Evolutionary conservation across 2,888 invertebrate species (phyloP).

Genomic region (Rapana venosa): DNA sequence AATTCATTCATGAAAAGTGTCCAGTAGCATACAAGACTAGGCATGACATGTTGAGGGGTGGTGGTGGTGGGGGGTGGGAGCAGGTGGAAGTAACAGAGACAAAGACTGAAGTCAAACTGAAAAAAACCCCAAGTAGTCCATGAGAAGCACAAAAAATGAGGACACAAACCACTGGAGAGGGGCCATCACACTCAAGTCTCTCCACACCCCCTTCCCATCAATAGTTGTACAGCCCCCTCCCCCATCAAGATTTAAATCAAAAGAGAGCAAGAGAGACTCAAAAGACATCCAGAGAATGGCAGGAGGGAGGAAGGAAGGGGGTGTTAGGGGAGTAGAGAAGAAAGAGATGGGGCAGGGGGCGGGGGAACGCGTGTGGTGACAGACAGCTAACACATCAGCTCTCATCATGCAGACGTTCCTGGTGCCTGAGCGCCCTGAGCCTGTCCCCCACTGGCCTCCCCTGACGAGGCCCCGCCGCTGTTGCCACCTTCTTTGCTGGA

Average conservation of each 20-base stretch:
- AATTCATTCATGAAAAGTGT: conserved; percentile 1
- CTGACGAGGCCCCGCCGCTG: conserved; percentile 63
- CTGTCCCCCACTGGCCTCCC: conserved; percentile 41
- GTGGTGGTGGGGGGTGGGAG: background rate
- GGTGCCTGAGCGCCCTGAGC: conserved; percentile 50
- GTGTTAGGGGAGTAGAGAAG: background rate
- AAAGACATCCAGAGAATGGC: conserved; percentile 7
- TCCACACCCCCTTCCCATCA: background rate
- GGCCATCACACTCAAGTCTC: background rate
- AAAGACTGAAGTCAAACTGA: background rate
- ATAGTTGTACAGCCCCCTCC: background rate
- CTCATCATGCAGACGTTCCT: conserved; percentile 49
- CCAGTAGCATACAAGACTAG: background rate
- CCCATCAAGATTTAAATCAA: background rate
- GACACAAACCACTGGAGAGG: background rate
- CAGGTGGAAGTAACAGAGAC: background rate
- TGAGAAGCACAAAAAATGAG: background rate
- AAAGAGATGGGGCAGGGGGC: background rate
- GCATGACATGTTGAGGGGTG: background rate
- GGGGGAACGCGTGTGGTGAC: background rate
- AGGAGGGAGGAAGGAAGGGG: background rate
- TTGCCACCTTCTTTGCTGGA: conserved; percentile 55
- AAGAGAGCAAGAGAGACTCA: background rate
- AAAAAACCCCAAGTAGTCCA: background rate
- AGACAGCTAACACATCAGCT: conserved; percentile 36